Evolutionary conservation across 2,113 vertebrate species (phyloP), one percentile per base, ranked within the genome.

Genomic region (Enhydra lutris): DNA sequence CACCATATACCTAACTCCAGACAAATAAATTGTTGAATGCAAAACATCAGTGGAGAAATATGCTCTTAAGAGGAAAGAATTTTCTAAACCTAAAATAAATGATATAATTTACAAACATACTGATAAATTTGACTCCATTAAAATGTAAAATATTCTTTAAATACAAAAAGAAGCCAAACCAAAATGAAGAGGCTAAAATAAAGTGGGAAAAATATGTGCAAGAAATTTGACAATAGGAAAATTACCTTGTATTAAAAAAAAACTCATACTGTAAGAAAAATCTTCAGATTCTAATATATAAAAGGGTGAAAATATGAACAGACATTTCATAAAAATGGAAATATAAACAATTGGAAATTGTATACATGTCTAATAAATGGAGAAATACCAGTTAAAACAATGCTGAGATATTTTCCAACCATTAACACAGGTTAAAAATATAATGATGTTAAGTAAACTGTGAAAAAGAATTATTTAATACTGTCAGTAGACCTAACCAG

Each of bases 1-100:
- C 1, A 94, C 8, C 21, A 15, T 29, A 85, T 91, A 78, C 73
- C 29, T 29, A 97, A 90, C 26, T 87, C 73, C 52, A 90, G 59
- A 90, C 71, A 31, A 65, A 42, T 76, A 61, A 92, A 90, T 21
- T 50, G 29, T 67, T 90, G 14, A 94, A 83, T 84, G 34, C 10
- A 95, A 73, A 81, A 94, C 89, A 74, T 87, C 50, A 92, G 45
- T 23, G n/a, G 86, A 79, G 89, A 97, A 79, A 87, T 61, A 69
- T 36, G 15, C 29, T 84, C 45, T 89, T 63, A 39, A 91, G 86
- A 26, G 26, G n/a, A 78, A 94, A 84, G 1, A 71, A 39, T 59
- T 83, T 65, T 84, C 17, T 89, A 42, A 86, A 24, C 42, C 92
- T 95, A 79, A 95, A 89, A 88, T 91, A 84, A 80, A 34, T 86